phyloP scores from a whole-genome alignment of 2,113 vertebrate species.

The Poeciliopsis turrubarensis region DNA sequence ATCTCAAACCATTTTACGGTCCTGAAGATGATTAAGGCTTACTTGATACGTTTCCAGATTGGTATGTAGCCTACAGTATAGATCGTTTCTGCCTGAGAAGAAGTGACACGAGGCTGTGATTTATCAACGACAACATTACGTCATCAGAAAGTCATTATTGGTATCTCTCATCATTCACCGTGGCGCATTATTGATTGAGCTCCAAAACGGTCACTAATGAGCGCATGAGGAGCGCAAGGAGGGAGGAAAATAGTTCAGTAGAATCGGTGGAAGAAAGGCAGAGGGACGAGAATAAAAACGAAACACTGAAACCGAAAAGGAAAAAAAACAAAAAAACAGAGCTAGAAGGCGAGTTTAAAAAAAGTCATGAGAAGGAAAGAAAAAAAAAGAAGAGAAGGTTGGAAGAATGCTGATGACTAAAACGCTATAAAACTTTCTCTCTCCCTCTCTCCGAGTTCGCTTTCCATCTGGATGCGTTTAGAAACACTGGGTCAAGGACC shows the following conservation, averaged over 20 bases:
- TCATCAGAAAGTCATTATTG: background rate
- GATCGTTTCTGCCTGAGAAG: background rate
- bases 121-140: background rate
- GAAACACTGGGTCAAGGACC: slow-evolving; percentile 74
- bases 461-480: slow-evolving; percentile 77
- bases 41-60: background rate
- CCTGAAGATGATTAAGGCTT: too few species aligned
- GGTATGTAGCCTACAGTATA: background rate
- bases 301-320: background rate
- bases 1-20: too few species aligned
- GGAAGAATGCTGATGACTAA: slow-evolving; percentile 15
- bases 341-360: background rate
- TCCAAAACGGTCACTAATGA: background rate
- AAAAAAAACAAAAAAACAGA: background rate
- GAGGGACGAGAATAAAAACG: background rate
- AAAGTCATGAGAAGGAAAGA: background rate
- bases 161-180: background rate
- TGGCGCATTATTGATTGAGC: background rate
- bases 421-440: slow-evolving; percentile 35
- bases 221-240: background rate
- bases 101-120: background rate
- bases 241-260: background rate
- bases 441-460: slow-evolving; percentile 15
- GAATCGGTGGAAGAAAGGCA: background rate
- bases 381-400: background rate